Evolutionary conservation across 1,140 invertebrate genomes (phyloP).

Genomic region (Drosophila sturtevanti): DNA sequence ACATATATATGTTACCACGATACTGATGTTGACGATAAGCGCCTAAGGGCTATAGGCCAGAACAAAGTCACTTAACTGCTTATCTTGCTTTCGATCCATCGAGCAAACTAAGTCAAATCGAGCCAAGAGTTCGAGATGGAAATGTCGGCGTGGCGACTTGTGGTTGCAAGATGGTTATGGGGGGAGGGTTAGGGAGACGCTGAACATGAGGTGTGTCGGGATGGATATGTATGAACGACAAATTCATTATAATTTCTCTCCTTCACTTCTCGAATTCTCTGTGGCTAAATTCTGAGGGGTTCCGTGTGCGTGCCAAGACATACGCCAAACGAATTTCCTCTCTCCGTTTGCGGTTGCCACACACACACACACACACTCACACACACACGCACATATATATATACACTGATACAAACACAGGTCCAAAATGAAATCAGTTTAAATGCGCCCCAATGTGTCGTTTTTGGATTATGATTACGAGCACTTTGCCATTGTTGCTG

Average conservation of each 20-base stretch:
- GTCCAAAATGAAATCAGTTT: conserved; percentile 74
- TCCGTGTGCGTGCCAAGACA: conserved; percentile 71
- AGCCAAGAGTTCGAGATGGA: conserved; percentile 19
- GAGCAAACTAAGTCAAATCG: conserved; percentile 65
- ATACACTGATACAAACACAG: conserved; percentile 13
- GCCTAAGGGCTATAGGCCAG: conserved; percentile 42
- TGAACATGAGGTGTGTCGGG: conserved; percentile 22
- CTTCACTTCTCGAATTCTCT: conserved; percentile 18
- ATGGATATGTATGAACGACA: conserved; percentile 63
- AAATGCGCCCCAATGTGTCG: conserved; percentile 79
- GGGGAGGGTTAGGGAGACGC: background rate
- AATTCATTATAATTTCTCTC: conserved; percentile 75
- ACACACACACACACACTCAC: conserved; percentile 11
- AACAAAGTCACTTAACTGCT: conserved; percentile 71
- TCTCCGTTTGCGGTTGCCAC: conserved; percentile 28
- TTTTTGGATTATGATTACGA: conserved; percentile 70
- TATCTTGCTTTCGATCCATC: conserved; percentile 58
- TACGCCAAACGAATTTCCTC: conserved; percentile 57
- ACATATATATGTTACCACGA: conserved; percentile 24
- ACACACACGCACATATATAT: background rate
- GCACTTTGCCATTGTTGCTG: conserved; percentile 24
- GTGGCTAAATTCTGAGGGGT: conserved; percentile 40
- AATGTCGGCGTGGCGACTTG: conserved; percentile 29
- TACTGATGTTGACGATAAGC: conserved; percentile 32
- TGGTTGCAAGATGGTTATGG: background rate